Conservation (phyloP, 2,797 vertebrate species). For the Intellagama lesueurii region DNA sequence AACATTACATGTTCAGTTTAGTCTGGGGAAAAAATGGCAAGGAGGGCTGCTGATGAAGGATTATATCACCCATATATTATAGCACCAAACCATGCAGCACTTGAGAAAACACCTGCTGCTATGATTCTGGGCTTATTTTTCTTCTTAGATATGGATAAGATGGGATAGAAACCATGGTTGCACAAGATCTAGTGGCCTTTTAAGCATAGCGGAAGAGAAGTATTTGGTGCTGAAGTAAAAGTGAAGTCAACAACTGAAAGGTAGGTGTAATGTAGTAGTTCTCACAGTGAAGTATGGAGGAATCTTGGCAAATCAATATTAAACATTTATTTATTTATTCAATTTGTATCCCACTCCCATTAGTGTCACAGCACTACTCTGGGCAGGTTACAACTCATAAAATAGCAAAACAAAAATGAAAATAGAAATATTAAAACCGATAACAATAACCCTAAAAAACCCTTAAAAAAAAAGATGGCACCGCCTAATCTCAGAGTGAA, state of each 20-base stretch:
- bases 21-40: not conserved
- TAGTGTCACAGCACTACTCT: no score
- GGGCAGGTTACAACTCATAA: no score
- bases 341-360: no score
- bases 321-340: no score
- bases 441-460: no score
- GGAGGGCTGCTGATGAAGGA: not conserved
- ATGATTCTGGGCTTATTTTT: not conserved
- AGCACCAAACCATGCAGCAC: not conserved
- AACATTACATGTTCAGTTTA: not conserved
- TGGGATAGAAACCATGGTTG: not conserved
- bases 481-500: no score
- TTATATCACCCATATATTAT: not conserved
- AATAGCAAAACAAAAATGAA: no score
- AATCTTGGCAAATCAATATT: no score
- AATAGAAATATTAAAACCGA: no score
- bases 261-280: not conserved
- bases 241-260: not conserved
- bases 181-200: not conserved
- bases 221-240: not conserved
- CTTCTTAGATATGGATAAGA: not conserved
- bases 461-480: no score
- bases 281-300: not conserved
- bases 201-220: no score
- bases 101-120: not conserved